Conservation (phyloP, 2,797 vertebrate genomes). For the Hylomyscus alleni region DNA sequence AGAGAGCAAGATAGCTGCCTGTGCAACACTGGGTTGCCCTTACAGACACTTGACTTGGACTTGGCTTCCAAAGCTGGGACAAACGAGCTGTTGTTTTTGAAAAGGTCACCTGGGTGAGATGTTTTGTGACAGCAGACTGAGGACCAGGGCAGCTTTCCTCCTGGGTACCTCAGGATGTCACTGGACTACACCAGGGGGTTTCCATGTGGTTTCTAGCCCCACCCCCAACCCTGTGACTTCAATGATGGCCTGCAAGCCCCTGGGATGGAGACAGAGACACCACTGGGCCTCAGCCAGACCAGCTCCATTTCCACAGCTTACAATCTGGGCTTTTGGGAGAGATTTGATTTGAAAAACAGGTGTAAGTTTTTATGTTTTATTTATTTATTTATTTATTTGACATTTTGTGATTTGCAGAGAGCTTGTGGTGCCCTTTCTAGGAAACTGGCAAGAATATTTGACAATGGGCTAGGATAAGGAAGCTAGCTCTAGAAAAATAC, state of each 20-base stretch:
- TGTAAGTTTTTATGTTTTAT: background rate
- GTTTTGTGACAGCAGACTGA: background rate
- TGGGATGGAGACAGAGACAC: background rate
- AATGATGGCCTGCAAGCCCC: background rate
- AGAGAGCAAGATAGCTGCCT: background rate
- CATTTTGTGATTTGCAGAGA: background rate
- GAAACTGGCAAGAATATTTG: background rate
- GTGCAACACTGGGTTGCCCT: background rate
- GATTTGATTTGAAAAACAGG: constrained; percentile 21
- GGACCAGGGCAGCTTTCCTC: background rate
- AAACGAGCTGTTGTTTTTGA: background rate
- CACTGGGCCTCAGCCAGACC: no score
- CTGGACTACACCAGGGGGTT: background rate
- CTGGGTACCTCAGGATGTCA: background rate
- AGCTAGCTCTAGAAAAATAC: background rate
- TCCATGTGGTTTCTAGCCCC: background rate
- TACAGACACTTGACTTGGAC: background rate
- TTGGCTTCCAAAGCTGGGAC: background rate
- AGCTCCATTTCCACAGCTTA: background rate
- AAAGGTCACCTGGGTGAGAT: background rate
- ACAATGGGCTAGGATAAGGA: background rate
- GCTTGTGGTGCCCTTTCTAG: background rate
- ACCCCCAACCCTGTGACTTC: background rate
- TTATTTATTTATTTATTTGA: background rate
- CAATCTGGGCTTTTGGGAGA: background rate